phyloP scores from a whole-genome alignment of 2,888 invertebrate species.

The Galeopsomyia nigrocyanea region DNA sequence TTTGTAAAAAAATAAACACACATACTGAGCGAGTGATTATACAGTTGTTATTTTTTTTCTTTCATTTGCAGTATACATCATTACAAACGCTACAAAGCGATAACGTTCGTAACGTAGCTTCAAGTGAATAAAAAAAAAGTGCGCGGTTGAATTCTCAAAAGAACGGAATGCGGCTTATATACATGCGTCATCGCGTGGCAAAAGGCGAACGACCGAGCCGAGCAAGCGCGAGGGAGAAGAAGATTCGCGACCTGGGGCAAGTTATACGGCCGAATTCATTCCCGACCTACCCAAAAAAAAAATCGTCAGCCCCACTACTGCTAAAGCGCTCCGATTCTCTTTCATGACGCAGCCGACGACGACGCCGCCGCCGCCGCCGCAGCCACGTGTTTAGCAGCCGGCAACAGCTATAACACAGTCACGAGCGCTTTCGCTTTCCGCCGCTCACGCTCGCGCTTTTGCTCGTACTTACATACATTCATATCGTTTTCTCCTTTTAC shows the following conservation, averaged over 20 bases:
- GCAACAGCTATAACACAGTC: background rate
- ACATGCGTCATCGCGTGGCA: background rate
- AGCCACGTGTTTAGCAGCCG: conserved; percentile 29
- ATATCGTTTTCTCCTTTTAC: background rate
- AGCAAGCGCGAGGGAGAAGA: background rate
- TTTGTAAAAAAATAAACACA: too few relatives aligned
- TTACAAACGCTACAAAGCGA: too few relatives aligned
- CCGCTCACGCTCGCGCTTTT: conserved; percentile 13
- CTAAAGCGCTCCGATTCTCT: too few relatives aligned
- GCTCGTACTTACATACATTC: conserved; percentile 11
- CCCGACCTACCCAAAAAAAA: conserved; percentile 37
- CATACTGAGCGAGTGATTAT: too few relatives aligned
- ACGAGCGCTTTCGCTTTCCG: conserved; percentile 10
- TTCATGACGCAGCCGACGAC: too few relatives aligned
- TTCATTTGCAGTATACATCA: too few relatives aligned
- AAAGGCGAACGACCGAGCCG: background rate
- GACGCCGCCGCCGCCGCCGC: background rate
- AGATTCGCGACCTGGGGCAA: background rate
- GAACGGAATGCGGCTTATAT: background rate
- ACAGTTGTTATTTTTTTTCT: too few relatives aligned
- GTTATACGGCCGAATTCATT: background rate
- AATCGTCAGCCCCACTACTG: background rate
- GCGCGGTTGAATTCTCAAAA: background rate
- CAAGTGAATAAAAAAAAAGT: background rate
- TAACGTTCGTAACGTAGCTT: too few relatives aligned